Evolutionary conservation across 2,113 vertebrate species (phyloP), one percentile per base, ranked within the genome.

Genomic region (Pseudonaja textilis): DNA sequence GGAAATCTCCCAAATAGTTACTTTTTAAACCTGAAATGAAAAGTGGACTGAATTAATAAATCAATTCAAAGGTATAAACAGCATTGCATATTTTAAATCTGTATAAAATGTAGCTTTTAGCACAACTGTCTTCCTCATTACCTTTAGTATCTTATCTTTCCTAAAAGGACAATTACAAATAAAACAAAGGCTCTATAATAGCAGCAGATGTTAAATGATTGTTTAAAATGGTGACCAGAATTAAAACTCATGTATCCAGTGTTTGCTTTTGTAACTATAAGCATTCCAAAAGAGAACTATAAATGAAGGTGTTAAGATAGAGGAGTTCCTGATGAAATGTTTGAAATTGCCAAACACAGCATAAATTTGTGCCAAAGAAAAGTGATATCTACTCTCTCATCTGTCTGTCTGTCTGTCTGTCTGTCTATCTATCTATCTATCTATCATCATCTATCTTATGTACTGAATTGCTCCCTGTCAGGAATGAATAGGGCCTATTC

Each of bases 171-270:
- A 0, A 23, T 52, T 23, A 14, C 5, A 91, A 8, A 29, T 47
- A 91, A 85, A 90, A 1, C 93, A 90, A 88, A 94, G 57, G 61
- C 91, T 4, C 18, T 61, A 87, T 92, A 5, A 42, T 18, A 81
- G 14, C 0, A 89, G 0, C 29, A 93, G 93, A 90, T 92, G 88
- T 34, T 55, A 95, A 90, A 61, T 26, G 0, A 3, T 89, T 0
- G 47, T 89, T 94, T 87, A 86, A 45, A 81, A 86, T 91, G 92
- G 0, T 45, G 89, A 14, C 55, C 88, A 93, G 56, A 85, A 91
- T 26, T 0, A 0, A 2, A 56, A 10, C 9, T 20, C 52, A 81
- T 2, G 0, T 85, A 22, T 23, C 6, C 25, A 81, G 1, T 88
- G 7, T 42, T 69, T 69, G 6, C 47, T 18, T 39, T 50, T 42